Evolutionary conservation across 2,797 vertebrate genomes (phyloP).

Genomic region (Lepidocolaptes lacrymiger): DNA sequence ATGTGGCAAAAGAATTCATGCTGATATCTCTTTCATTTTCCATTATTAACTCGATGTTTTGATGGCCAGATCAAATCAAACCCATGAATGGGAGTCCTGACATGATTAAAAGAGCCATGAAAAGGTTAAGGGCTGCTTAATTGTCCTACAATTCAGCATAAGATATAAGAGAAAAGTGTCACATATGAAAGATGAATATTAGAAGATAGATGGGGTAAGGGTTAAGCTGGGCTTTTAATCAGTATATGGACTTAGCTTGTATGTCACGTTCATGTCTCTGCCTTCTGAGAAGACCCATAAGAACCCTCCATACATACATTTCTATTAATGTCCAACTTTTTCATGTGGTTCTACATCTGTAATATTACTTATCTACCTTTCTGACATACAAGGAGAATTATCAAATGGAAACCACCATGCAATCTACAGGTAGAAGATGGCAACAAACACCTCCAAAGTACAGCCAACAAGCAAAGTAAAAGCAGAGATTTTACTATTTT

Average conservation of each 20-base stretch:
- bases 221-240: neutral
- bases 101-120: neutral
- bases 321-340: neutral
- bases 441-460: neutral
- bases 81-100: neutral
- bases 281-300: neutral
- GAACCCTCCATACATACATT: neutral
- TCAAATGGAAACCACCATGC: neutral
- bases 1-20: neutral
- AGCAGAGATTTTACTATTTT: slow-evolving; percentile 6
- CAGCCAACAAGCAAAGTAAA: neutral
- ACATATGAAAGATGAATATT: neutral
- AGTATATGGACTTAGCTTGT: neutral
- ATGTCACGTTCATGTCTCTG: too few species aligned
- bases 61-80: neutral
- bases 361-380: neutral
- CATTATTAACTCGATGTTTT: neutral
- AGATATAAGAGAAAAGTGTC: neutral
- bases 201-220: neutral
- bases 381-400: neutral
- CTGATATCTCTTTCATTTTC: neutral
- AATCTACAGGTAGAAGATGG: neutral
- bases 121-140: slow-evolving; percentile 24
- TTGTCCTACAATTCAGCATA: neutral
- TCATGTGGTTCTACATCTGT: neutral